These are phyloP conservation scores for Ylistrum balloti DNA, from an alignment of 1,140 invertebrate species.

Conservation along the genomic window DNA sequence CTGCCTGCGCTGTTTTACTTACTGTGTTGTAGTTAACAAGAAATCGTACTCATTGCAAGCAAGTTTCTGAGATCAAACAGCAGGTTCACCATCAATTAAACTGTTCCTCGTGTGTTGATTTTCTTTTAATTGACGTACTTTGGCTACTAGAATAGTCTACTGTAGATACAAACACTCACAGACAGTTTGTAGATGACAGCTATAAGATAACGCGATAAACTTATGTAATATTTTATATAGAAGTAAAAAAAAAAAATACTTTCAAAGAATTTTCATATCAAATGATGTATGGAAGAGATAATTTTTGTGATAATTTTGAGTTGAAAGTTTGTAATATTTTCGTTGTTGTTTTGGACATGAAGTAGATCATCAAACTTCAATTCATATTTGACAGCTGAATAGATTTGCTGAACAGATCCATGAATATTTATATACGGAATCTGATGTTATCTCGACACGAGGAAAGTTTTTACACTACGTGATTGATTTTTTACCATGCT, in stretches of 20 bases:
- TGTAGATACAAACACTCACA: background rate
- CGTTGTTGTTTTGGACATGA: background rate
- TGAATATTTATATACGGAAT: background rate
- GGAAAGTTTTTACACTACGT: too few species aligned
- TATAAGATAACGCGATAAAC: background rate
- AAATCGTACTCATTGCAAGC: background rate
- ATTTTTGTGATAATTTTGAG: too few species aligned
- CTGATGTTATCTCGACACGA: background rate
- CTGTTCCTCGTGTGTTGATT: background rate
- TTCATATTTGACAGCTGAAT: background rate
- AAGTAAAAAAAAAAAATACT: background rate
- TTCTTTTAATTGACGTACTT: background rate
- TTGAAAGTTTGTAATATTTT: background rate
- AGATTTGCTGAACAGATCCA: background rate
- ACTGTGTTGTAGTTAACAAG: background rate
- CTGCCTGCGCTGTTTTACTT: background rate
- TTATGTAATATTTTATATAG: background rate
- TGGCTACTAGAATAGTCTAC: background rate
- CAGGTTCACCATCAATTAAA: conserved; percentile 4
- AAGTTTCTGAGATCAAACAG: background rate
- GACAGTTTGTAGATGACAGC: background rate
- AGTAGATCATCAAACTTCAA: background rate
- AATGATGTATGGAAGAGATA: background rate
- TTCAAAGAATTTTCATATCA: background rate
- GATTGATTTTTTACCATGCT: too few species aligned